phyloP scores from a whole-genome alignment of 2,888 invertebrate species.

The Conus canariensis region DNA sequence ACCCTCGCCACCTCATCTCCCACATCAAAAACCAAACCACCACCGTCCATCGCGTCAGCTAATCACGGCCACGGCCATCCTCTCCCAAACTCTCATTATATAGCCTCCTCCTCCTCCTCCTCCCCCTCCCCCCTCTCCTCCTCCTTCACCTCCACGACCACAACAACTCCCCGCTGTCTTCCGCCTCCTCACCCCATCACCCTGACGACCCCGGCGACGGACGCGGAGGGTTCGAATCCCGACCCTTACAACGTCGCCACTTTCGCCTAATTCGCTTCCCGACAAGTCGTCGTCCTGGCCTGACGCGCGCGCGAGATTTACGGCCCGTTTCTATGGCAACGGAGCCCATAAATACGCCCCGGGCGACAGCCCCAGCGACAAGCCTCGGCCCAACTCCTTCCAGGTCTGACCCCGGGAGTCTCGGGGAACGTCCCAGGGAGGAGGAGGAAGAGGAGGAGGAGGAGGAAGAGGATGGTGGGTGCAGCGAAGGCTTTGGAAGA shows the following conservation, averaged over 20 bases:
- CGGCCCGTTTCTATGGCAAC: slow-evolving; percentile 43
- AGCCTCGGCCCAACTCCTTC: not conserved
- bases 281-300: not conserved
- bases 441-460: not conserved
- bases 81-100: too few species aligned
- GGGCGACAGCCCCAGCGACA: slow-evolving; percentile 35
- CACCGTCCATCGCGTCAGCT: too few species aligned
- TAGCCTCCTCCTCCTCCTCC: too few species aligned
- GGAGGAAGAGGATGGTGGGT: not conserved
- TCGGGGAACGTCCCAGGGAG: not conserved
- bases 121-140: too few species aligned
- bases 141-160: too few species aligned
- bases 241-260: not conserved
- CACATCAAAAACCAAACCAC: too few species aligned
- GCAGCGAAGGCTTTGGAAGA: not conserved
- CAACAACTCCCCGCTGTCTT: too few species aligned
- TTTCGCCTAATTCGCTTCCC: not conserved
- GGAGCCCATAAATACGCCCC: slow-evolving; percentile 43
- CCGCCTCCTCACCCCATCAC: too few species aligned
- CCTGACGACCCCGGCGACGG: too few species aligned
- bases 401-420: too few species aligned
- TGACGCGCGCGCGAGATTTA: slow-evolving; percentile 10
- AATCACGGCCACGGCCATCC: too few species aligned
- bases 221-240: not conserved
- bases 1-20: too few species aligned